phyloP scores from a whole-genome alignment of 2,888 invertebrate species.

The Thumatha senex region DNA sequence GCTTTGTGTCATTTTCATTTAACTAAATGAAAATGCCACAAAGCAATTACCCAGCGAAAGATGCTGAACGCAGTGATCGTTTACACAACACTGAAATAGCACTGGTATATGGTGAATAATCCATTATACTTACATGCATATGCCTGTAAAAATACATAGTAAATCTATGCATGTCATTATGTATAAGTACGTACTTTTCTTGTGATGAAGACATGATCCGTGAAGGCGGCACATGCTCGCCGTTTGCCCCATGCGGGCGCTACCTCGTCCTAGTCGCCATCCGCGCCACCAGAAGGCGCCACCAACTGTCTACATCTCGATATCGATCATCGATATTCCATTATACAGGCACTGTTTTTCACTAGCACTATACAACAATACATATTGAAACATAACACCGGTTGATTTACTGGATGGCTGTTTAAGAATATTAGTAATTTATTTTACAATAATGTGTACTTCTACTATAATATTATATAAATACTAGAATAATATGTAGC shows the following conservation, averaged over 20 bases:
- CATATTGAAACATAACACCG: slow-evolving; percentile 41
- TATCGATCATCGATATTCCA: slow-evolving; percentile 45
- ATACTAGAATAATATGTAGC: too few species aligned
- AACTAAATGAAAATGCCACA: too few species aligned
- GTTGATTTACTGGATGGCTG: slow-evolving; percentile 51
- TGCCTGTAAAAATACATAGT: too few species aligned
- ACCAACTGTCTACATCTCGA: slow-evolving; percentile 53
- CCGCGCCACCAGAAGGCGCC: slow-evolving; percentile 50
- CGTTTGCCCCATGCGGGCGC: slow-evolving; percentile 90
- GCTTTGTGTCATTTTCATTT: too few species aligned
- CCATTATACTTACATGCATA: too few species aligned
- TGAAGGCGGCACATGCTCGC: slow-evolving; percentile 92
- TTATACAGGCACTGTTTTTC: slow-evolving; percentile 49
- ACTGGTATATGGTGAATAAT: too few species aligned
- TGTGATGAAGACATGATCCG: slow-evolving; percentile 89
- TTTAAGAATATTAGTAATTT: slow-evolving; percentile 3
- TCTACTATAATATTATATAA: background rate
- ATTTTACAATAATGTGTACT: too few species aligned
- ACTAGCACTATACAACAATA: slow-evolving; percentile 40
- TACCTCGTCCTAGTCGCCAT: slow-evolving; percentile 74
- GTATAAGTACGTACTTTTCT: slow-evolving; percentile 86
- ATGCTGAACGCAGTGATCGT: too few species aligned
- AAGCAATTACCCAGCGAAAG: too few species aligned
- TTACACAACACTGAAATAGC: too few species aligned
- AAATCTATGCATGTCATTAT: too few species aligned